phyloP scores from a whole-genome alignment of 2,797 vertebrate species.

The Podarcis siculus region DNA sequence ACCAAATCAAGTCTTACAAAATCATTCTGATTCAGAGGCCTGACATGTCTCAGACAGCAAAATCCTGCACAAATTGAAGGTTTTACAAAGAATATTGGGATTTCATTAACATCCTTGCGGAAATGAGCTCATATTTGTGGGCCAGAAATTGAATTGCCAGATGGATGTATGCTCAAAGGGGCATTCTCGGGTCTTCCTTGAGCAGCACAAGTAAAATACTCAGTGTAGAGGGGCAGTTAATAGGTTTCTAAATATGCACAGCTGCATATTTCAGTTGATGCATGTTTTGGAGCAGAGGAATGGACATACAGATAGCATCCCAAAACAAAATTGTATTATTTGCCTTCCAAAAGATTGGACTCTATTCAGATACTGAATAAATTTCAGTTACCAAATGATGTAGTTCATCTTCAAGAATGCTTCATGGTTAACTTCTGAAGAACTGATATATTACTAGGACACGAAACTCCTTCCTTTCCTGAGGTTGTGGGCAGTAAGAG shows the following conservation, averaged over 20 bases:
- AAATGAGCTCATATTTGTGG: background rate
- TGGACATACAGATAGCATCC: constrained; percentile 1
- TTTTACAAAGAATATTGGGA: background rate
- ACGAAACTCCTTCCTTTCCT: background rate
- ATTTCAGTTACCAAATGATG: constrained; percentile 23
- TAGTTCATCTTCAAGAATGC: constrained; percentile 12
- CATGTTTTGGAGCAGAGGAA: background rate
- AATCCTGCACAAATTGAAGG: background rate
- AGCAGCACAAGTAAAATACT: background rate
- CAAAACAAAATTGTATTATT: background rate
- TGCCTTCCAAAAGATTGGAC: constrained; percentile 20
- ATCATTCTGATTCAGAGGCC: background rate
- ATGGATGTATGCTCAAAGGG: background rate
- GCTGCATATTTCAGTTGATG: background rate
- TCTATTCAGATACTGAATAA: constrained; percentile 8
- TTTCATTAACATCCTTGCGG: background rate
- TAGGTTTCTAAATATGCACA: background rate
- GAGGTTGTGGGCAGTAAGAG: background rate
- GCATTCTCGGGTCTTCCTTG: background rate
- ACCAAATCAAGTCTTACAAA: background rate
- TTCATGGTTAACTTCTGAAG: background rate
- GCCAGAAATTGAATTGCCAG: background rate
- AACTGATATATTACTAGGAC: background rate
- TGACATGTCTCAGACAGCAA: background rate
- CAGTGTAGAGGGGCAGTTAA: background rate